Evolutionary conservation across 2,888 invertebrate genomes (phyloP).

Genomic region (Lasioglossum vierecki): DNA sequence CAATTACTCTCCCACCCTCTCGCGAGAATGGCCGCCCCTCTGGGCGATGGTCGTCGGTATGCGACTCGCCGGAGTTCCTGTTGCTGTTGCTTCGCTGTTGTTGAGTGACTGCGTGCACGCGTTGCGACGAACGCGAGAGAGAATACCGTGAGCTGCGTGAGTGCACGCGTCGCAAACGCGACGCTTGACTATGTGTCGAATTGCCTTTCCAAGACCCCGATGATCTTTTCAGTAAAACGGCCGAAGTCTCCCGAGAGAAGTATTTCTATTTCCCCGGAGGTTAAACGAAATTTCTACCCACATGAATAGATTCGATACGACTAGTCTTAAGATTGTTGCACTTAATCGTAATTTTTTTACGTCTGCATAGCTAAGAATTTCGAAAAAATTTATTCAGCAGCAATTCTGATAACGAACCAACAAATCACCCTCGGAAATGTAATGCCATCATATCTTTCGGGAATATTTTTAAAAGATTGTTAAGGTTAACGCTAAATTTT

Average conservation of each 20-base stretch:
- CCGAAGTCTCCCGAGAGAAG: not conserved
- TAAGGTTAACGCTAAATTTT: not conserved
- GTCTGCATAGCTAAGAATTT: not conserved
- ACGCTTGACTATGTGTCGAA: constrained; percentile 6
- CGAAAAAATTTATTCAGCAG: not conserved
- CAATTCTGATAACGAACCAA: not conserved
- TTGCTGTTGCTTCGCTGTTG: constrained; percentile 24
- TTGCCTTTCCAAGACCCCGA: not conserved
- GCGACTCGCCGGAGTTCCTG: constrained; percentile 53
- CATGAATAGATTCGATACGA: not conserved
- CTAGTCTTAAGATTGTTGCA: not conserved
- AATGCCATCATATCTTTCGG: not conserved
- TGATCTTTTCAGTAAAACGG: not conserved
- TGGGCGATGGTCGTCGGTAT: constrained; percentile 69
- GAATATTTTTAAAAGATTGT: not conserved
- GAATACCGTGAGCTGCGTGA: constrained; percentile 17
- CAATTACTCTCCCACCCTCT: constrained; percentile 84
- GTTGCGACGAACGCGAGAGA: constrained; percentile 32
- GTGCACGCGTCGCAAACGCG: constrained; percentile 32
- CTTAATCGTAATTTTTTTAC: not conserved
- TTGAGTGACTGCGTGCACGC: constrained; percentile 37
- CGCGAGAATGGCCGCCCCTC: constrained; percentile 70
- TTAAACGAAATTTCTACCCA: not conserved
- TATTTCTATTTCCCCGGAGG: not conserved
- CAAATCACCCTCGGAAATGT: not conserved